Base-by-base conservation (phyloP, 2,797 vertebrate genomes). In the Crocodylus rhombifer region DNA sequence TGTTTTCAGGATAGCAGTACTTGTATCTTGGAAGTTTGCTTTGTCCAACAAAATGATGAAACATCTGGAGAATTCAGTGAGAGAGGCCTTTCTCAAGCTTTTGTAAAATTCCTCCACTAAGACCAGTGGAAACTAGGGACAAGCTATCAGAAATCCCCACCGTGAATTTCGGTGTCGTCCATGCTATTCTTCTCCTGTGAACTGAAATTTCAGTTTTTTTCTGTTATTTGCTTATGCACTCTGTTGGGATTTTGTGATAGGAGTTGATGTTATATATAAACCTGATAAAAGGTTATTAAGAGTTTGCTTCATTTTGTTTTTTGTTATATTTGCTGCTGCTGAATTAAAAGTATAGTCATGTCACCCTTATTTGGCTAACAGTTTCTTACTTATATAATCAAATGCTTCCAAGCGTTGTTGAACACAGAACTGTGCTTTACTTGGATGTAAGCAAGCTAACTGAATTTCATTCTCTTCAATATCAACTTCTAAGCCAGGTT, bases 161-260 rank as follows among this genome's bases (percentile, higher is more conserved):
- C 14, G 23, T 73, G 25, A 51, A 23, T 42, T 73, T 73, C 21
- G 13, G 15, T 16, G 14, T 26, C 33, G 26, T 51, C 23, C 51
- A 51, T 25, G 25, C 36, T 51, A 42, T 25, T 42, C 51, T 56
- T 77, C 23, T 12, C 69, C 0, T 0, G 21, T 7, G 1, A 5
- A 7, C 20, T 28, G 14, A 3, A 13, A 28, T 14, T 56, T 33
- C 42, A 51, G 36, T 56, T 16, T 55, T 26, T 60, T 65, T 60
- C 82, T 57, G 33, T n/a, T 21, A 63, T 23, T 51, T 0, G 0
- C 10, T 30, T 0, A 0, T 62, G 77, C 33, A 5, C 17, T 21
- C 25, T 73, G 21, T 16, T 51, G 36, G 69, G 51, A 51, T 62
- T 23, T 73, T 30, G 82, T 17, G 15, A 17, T 42, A 71, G 0